Percentiles rank a stretch among this genome's conserved stretches.
phyloP scores from a whole-genome alignment of 2,888 invertebrate species.

The Germaria angustata region DNA sequence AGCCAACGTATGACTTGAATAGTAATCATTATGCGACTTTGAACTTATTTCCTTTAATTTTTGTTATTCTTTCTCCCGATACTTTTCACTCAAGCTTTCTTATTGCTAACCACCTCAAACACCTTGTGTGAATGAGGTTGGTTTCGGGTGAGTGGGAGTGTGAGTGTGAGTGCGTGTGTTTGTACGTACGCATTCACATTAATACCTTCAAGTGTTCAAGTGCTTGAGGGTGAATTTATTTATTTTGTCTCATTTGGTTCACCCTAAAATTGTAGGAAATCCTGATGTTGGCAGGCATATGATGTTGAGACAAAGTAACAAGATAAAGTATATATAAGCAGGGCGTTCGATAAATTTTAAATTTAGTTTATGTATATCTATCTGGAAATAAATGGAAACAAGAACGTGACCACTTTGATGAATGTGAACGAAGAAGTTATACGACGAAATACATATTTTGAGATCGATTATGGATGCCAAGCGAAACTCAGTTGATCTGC shows the following conservation, averaged over 20 bases:
- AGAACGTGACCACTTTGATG: not conserved
- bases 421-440: not conserved
- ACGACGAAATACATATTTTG: not conserved
- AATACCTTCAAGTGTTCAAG: conserved; percentile 39
- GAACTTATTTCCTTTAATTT: conserved; percentile 61
- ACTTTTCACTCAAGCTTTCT: conserved; percentile 22
- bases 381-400: not conserved
- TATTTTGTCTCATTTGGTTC: not conserved
- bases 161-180: not conserved
- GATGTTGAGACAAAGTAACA: conserved; percentile 46
- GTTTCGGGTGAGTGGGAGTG: not conserved
- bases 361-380: not conserved
- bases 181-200: not conserved
- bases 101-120: conserved; percentile 46
- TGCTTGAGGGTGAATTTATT: conserved; percentile 24
- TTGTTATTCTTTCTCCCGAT: conserved; percentile 5
- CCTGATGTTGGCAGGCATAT: conserved; percentile 24
- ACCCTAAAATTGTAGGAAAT: conserved; percentile 28
- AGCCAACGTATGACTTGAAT: conserved; percentile 62
- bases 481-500: too few relatives aligned
- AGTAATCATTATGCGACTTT: conserved; percentile 67
- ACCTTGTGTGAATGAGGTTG: conserved; percentile 12
- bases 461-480: too few relatives aligned
- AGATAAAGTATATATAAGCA: not conserved
- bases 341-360: not conserved